Evolutionary conservation across 2,113 vertebrate species (phyloP).

Genomic region (Halcyon malimbica): DNA sequence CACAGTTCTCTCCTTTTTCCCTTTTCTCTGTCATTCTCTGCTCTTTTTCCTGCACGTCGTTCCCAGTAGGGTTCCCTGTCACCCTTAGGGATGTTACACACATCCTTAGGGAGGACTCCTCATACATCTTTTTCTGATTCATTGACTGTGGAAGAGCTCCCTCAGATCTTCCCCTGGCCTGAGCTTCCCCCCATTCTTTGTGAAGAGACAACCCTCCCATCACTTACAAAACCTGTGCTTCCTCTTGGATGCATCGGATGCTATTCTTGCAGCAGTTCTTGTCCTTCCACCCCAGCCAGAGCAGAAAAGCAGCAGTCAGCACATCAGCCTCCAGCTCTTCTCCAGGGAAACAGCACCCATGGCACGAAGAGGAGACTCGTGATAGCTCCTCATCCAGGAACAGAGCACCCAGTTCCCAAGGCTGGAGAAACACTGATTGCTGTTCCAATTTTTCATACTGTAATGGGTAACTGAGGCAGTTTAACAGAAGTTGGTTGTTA

Average conservation of each 20-base stretch:
- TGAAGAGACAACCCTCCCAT: not conserved
- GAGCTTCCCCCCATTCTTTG: not conserved
- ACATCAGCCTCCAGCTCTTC: not conserved
- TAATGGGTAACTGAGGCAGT: not conserved
- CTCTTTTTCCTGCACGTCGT: not conserved
- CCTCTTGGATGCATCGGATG: not conserved
- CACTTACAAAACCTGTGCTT: not conserved
- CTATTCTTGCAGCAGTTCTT: not conserved
- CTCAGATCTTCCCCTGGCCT: not conserved
- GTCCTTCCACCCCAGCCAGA: not conserved
- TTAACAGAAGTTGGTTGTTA: not conserved
- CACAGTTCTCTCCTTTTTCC: not conserved
- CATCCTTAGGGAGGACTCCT: not conserved
- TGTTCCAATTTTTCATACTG: not conserved
- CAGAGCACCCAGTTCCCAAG: not conserved
- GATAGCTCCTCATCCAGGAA: not conserved
- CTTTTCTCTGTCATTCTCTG: not conserved
- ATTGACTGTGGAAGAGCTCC: not conserved
- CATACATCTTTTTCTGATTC: not conserved
- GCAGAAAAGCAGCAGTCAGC: not conserved
- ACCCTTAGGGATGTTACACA: not conserved
- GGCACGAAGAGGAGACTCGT: not conserved
- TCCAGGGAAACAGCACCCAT: rapidly evolving
- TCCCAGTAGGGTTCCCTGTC: not conserved
- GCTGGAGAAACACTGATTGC: not conserved